phyloP scores from a whole-genome alignment of 2,797 vertebrate genomes.

The Notoglanidium macrostoma region DNA sequence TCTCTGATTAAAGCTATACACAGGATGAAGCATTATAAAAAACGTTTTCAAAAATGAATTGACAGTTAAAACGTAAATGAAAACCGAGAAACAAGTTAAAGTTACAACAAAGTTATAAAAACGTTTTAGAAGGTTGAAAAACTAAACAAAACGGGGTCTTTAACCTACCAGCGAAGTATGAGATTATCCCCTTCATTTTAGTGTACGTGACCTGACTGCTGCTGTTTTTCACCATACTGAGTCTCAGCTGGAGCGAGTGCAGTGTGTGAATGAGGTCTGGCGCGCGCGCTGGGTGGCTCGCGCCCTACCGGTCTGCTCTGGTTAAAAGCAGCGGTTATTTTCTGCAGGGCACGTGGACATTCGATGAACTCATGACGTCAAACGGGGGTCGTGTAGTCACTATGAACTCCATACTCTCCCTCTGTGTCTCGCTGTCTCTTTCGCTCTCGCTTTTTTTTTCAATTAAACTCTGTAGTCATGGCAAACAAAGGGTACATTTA shows the following conservation, averaged over 20 bases:
- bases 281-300: background rate
- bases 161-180: constrained; percentile 73
- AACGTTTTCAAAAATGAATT: background rate
- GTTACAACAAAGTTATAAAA: background rate
- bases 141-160: background rate
- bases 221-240: constrained; percentile 52
- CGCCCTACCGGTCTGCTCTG: constrained; percentile 26
- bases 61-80: background rate
- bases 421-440: constrained; percentile 4
- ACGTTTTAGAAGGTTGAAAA: background rate
- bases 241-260: background rate
- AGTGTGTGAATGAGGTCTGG: background rate
- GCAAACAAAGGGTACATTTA: background rate
- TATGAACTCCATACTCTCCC: background rate
- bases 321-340: constrained; percentile 44
- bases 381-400: constrained; percentile 1
- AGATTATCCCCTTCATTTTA: constrained; percentile 74
- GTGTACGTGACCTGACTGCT: constrained; percentile 65
- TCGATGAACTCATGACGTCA: constrained; percentile 47
- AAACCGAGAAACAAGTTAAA: background rate
- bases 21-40: background rate
- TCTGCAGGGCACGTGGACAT: constrained; percentile 55
- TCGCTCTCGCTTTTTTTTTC: background rate
- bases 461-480: background rate
- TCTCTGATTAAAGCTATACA: constrained; percentile 74